phyloP scores from a whole-genome alignment of 2,113 vertebrate genomes.

The Ancistrus triradiatus region DNA sequence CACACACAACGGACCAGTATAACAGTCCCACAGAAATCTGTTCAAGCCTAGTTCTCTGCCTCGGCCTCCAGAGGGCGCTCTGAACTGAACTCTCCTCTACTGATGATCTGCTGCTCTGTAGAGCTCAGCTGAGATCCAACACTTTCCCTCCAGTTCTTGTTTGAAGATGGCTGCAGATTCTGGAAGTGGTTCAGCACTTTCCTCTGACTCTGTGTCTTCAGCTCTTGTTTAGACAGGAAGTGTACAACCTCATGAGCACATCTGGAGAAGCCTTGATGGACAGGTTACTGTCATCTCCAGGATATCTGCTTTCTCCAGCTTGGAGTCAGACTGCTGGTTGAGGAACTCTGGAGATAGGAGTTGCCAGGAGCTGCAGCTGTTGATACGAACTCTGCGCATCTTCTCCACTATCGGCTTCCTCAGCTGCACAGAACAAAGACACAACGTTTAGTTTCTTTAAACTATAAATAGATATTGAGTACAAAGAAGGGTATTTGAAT shows the following conservation, averaged over 20 bases:
- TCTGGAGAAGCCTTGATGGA: conserved; percentile 40
- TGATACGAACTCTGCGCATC: conserved; percentile 39
- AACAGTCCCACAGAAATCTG: too few species aligned
- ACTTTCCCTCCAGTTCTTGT: conserved; percentile 44
- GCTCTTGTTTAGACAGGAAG: conserved; percentile 49
- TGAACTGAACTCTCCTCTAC: conserved; percentile 45
- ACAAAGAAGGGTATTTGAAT: too few species aligned
- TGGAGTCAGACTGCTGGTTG: conserved; percentile 60
- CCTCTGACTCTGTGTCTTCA: conserved; percentile 32
- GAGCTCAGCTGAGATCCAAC: conserved; percentile 30
- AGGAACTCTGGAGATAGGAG: conserved; percentile 56
- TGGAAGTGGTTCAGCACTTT: conserved; percentile 49
- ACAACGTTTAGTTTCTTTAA: conserved; percentile 15
- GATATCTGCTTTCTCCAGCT: conserved; percentile 66
- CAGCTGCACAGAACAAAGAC: conserved; percentile 32
- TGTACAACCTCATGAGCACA: conserved; percentile 51
- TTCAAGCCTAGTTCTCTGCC: too few species aligned
- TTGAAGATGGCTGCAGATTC: too few species aligned
- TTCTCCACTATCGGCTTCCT: conserved; percentile 37
- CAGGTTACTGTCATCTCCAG: conserved; percentile 58
- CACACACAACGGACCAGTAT: too few species aligned
- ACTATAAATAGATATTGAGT: conserved; percentile 18
- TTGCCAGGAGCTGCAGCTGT: conserved; percentile 56
- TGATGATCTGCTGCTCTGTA: conserved; percentile 36
- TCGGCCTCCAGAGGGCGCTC: conserved; percentile 58